Evolutionary conservation across 2,113 vertebrate genomes (phyloP).

Genomic region (Bucco capensis): DNA sequence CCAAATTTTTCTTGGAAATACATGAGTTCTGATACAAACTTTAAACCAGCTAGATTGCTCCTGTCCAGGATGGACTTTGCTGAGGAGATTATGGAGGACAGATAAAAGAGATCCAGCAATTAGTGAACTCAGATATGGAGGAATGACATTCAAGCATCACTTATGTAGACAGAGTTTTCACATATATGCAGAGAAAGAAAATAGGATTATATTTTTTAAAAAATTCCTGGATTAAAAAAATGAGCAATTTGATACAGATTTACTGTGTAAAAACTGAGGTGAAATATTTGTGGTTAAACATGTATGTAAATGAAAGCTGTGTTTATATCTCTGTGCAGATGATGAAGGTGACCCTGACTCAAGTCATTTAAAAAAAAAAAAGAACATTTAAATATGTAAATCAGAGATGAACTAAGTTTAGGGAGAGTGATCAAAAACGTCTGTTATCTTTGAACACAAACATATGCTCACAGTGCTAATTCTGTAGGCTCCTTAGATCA

Average conservation of each 20-base stretch:
- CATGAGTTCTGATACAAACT: neutral
- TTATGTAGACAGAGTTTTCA: neutral
- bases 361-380: neutral
- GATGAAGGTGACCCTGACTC: conserved; percentile 21
- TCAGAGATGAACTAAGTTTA: conserved; percentile 13
- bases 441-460: conserved; percentile 33
- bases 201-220: neutral
- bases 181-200: neutral
- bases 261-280: neutral
- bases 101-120: neutral
- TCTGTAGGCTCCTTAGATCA: neutral
- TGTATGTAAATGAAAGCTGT: neutral
- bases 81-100: neutral
- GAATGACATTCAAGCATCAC: neutral
- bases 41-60: neutral
- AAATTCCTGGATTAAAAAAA: neutral
- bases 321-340: neutral
- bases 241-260: neutral
- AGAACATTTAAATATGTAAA: conserved; percentile 25
- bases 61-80: neutral
- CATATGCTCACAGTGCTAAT: conserved; percentile 37
- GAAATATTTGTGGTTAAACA: neutral
- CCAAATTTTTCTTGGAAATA: neutral
- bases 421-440: conserved; percentile 26
- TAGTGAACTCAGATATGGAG: neutral